Conservation (phyloP, 2,797 vertebrate species). For the Melanotaenia parkinsoni region DNA sequence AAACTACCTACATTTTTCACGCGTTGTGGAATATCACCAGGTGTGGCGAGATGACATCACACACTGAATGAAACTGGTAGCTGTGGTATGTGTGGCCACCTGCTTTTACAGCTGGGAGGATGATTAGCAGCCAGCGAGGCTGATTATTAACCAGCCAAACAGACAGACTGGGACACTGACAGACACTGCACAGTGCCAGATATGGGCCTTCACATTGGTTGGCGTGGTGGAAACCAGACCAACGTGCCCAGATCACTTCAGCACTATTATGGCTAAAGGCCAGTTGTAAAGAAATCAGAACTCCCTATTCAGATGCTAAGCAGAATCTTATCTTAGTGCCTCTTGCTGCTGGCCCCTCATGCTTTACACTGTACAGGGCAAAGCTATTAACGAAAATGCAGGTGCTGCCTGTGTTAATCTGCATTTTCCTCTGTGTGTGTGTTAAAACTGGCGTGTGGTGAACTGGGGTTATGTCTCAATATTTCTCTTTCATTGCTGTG, state of each 20-base stretch:
- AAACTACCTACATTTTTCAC: constrained; percentile 36
- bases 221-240: constrained; percentile 62
- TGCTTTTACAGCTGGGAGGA: constrained; percentile 76
- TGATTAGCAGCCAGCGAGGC: constrained; percentile 71
- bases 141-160: constrained; percentile 71
- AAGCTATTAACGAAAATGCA: constrained; percentile 75
- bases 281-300: constrained; percentile 78
- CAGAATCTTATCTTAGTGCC: constrained; percentile 81
- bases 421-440: constrained; percentile 27
- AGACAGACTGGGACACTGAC: constrained; percentile 51
- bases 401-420: constrained; percentile 49
- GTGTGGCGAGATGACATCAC: constrained; percentile 75
- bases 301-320: constrained; percentile 83
- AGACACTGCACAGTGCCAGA: constrained; percentile 64
- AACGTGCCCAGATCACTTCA: constrained; percentile 71
- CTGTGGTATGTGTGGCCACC: constrained; percentile 75
- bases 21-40: constrained; percentile 57
- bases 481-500: constrained; percentile 11
- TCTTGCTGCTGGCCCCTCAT: constrained; percentile 70
- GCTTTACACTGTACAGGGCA: constrained; percentile 81
- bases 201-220: constrained; percentile 66
- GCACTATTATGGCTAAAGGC: constrained; percentile 77
- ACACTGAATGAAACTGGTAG: constrained; percentile 63
- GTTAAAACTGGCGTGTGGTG: constrained; percentile 16
- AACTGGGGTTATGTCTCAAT: constrained; percentile 13